These are phyloP conservation scores for Chaetodon auriga DNA, from an alignment of 2,113 vertebrate genomes.

Conservation along the genomic window DNA sequence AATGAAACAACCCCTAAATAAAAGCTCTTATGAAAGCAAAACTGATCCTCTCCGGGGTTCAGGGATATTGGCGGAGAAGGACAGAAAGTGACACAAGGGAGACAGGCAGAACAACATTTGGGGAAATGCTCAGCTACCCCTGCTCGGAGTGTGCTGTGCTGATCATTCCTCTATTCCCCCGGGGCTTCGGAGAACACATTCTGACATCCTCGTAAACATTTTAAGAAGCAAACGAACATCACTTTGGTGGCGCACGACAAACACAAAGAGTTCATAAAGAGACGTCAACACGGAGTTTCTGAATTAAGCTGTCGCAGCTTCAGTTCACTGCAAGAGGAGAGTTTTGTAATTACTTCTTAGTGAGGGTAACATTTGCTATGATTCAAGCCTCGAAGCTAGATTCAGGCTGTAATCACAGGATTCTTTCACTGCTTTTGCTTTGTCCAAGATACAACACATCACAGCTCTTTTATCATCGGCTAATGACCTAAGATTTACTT, in stretches of 20 bases:
- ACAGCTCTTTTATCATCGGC: conserved; percentile 41
- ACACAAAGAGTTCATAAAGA: conserved; percentile 46
- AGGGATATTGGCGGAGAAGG: conserved; percentile 11
- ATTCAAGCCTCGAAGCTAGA: conserved; percentile 14
- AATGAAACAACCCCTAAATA: conserved; percentile 52
- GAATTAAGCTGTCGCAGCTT: conserved; percentile 17
- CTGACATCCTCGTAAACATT: conserved; percentile 79
- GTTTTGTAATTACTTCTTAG: conserved; percentile 2
- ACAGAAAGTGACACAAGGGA: conserved; percentile 18
- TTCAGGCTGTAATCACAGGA: conserved; percentile 9
- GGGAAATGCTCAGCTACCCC: conserved; percentile 58
- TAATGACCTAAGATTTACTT: conserved; percentile 36
- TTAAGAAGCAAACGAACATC: conserved; percentile 69
- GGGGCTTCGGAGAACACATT: conserved; percentile 63
- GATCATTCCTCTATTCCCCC: conserved; percentile 64
- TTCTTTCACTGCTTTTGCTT: conserved; percentile 27
- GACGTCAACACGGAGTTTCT: neutral
- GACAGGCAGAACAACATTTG: conserved; percentile 53
- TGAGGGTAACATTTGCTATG: neutral
- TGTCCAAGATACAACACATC: conserved; percentile 13
- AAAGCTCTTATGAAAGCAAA: conserved; percentile 63
- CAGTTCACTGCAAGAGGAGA: neutral
- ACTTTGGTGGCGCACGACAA: conserved; percentile 51
- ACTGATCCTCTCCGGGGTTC: conserved; percentile 20
- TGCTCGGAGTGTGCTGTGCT: conserved; percentile 50